Base-by-base conservation (phyloP, 2,113 vertebrate species). In the Lampris megalopsis region DNA sequence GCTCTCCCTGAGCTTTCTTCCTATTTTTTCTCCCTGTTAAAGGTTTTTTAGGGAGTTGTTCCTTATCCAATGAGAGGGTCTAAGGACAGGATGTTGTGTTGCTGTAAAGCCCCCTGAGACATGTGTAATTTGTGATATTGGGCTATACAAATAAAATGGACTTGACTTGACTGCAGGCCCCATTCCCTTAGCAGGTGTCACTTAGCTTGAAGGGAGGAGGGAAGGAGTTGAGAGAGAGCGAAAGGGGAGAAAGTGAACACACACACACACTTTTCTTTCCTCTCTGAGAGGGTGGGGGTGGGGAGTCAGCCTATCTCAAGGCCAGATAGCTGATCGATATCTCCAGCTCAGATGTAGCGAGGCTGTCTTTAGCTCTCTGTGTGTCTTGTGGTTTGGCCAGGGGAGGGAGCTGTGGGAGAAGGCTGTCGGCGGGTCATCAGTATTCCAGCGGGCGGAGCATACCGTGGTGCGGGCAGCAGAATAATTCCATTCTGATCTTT, bases 401-500 rank as follows among this genome's bases (percentile, higher is more conserved):
- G 57, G 77, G 74, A 80, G 83, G 89, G 86, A 85, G 85, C 82
- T 75, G 81, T 83, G 82, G 86, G 86, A 85, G 86, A 85, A 78
- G 75, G 83, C 83, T 86, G 85, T 68, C 73, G 73, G 80, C 85
- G 73, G 87, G 86, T 84, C 87, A 87, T 92, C 89, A 90, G 88
- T 91, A 88, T 92, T 91, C 90, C 86, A 79, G 79, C 72, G 79
- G 76, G 74, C 75, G 83, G 82, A 78, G 87, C 84, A 83, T 79
- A 81, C 88, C 85, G 75, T 49, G 80, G 82, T 85, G 85, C 91
- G 83, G 91, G 86, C 82, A 83, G 85, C n/a, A 81, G 88, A 91
- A 92, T 91, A 84, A 91, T 89, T 86, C 90, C 83, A 89, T 80
- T 85, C 72, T 85, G 85, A 91, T 92, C 84, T 86, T 77, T 73